Conservation (phyloP, 2,797 vertebrate genomes). For the Simalia tracyae region DNA sequence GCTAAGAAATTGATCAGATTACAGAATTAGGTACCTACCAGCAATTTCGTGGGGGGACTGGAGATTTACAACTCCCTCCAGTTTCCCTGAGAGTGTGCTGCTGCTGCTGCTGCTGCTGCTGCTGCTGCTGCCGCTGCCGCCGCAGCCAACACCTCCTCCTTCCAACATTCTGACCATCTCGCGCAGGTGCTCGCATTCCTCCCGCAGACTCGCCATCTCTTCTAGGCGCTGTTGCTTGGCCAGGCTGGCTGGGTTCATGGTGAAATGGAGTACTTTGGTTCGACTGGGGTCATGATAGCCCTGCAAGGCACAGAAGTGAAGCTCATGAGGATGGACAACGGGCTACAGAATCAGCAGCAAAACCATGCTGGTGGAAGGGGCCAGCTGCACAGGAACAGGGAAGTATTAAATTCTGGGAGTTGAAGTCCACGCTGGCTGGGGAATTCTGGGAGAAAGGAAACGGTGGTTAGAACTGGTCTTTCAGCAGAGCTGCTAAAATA, state of each 20-base stretch:
- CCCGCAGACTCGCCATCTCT: slow-evolving; percentile 80
- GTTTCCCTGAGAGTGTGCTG: slow-evolving; percentile 50
- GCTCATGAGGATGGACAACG: background rate
- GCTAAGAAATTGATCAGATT: background rate
- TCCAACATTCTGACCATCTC: slow-evolving; percentile 81
- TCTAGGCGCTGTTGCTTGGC: slow-evolving; percentile 85
- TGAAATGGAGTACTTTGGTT: slow-evolving; percentile 89
- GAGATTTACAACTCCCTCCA: slow-evolving; percentile 73
- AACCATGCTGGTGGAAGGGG: too few relatives aligned
- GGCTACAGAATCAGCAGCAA: background rate
- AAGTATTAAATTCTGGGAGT: too few relatives aligned
- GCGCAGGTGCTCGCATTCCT: slow-evolving; percentile 83
- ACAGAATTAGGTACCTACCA: slow-evolving; percentile 72
- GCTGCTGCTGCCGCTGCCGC: background rate
- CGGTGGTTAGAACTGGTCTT: too few relatives aligned
- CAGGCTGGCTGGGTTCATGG: slow-evolving; percentile 83
- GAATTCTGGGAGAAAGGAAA: too few relatives aligned
- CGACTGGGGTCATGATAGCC: slow-evolving; percentile 88
- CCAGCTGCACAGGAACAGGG: background rate
- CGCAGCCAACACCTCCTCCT: slow-evolving; percentile 57
- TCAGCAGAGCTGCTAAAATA: background rate
- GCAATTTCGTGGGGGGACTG: slow-evolving; percentile 85
- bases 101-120: background rate
- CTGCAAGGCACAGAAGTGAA: slow-evolving; percentile 63
- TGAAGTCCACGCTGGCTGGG: too few relatives aligned